Evolutionary conservation across 30 jellyfish, hydroid and myxozoan species (phyloP).

Genomic region (Hydractinia symbiolongicarpus): DNA sequence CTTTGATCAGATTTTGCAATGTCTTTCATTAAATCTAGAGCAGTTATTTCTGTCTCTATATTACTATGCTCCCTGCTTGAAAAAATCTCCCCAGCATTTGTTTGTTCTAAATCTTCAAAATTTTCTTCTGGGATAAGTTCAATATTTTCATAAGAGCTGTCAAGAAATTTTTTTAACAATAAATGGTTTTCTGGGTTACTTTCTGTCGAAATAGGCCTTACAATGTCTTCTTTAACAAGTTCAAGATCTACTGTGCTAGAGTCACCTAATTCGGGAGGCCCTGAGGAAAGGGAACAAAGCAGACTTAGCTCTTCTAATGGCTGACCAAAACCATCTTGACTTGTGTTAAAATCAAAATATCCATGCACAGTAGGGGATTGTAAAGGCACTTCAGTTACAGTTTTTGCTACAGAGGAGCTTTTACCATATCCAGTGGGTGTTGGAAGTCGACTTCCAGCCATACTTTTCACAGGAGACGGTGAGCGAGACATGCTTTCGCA

Average conservation of each 20-base stretch:
- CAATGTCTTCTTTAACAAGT: no score
- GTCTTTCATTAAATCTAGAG: not conserved
- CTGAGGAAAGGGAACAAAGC: no score
- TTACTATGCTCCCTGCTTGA: not conserved
- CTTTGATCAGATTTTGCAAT: not conserved
- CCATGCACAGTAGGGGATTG: not conserved
- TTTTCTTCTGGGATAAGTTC: not conserved
- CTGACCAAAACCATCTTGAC: no score
- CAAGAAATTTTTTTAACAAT: no score
- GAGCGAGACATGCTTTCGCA: conserved; percentile 1
- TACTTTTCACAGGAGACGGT: conserved; percentile 16
- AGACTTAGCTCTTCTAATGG: no score
- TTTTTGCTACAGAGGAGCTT: not conserved
- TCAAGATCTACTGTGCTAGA: no score
- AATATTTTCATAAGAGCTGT: no score
- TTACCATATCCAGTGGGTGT: not conserved
- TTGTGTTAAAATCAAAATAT: not conserved
- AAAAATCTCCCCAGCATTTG: not conserved
- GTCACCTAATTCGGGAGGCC: no score
- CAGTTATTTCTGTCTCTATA: not conserved
- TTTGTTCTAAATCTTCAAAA: no score
- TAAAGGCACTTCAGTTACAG: not conserved
- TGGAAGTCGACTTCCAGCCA: conserved; percentile 4
- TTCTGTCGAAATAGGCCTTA: no score
- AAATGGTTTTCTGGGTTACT: no score